Percentiles rank a stretch among this genome's conserved stretches.
Evolutionary conservation across 2,888 invertebrate genomes (phyloP).

Genomic region (Leptinotarsa peninsularis): DNA sequence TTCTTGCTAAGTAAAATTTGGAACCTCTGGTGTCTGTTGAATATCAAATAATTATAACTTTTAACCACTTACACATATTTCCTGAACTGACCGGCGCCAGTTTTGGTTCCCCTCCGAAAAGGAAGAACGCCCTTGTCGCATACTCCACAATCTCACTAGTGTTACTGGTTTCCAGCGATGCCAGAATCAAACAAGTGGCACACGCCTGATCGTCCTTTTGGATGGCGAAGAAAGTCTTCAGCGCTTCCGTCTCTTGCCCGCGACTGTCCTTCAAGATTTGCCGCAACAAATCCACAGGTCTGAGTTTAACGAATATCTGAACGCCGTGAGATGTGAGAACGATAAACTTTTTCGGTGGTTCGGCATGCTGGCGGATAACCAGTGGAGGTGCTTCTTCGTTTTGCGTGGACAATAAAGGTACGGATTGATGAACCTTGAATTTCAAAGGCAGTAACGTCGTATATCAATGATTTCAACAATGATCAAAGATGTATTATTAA

Average conservation of each 20-base stretch:
- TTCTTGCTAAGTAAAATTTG: too few species aligned
- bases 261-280: constrained; percentile 84
- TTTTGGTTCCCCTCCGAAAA: constrained; percentile 86
- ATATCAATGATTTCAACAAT: too few species aligned
- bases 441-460: background rate
- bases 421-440: constrained; percentile 49
- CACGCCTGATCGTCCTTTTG: constrained; percentile 87
- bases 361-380: constrained; percentile 78
- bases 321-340: constrained; percentile 90
- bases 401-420: constrained; percentile 31
- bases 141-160: constrained; percentile 82
- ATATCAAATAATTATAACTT: too few species aligned
- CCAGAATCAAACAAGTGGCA: constrained; percentile 86
- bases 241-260: constrained; percentile 87
- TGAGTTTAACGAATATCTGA: constrained; percentile 83
- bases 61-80: constrained; percentile 52
- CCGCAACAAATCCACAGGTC: constrained; percentile 89
- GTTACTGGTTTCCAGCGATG: constrained; percentile 75
- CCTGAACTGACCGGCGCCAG: constrained; percentile 52
- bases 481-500: too few species aligned
- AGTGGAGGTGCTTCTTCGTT: constrained; percentile 72
- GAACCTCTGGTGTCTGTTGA: too few species aligned
- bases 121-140: constrained; percentile 92
- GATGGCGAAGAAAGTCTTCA: constrained; percentile 87
- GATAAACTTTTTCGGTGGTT: constrained; percentile 82